Evolutionary conservation across 2,113 vertebrate species (phyloP).

Genomic region (Acanthochromis polyacanthus): DNA sequence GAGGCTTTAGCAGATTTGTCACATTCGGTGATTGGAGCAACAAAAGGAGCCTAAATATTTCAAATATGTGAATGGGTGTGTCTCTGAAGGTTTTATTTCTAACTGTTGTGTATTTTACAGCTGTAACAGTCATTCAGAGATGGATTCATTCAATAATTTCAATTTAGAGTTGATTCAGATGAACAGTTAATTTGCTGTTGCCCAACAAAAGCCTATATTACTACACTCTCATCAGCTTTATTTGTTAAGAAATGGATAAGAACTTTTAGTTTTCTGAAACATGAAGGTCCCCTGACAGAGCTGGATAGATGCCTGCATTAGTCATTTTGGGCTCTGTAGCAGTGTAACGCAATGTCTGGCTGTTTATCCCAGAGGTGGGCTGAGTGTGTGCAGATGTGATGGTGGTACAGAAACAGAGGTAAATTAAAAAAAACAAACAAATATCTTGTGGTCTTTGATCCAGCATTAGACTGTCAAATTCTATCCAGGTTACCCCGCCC

Average conservation of each 20-base stretch:
- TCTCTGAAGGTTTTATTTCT: slow-evolving; percentile 13
- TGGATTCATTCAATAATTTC: no score
- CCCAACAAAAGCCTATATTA: not conserved
- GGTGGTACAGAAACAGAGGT: not conserved
- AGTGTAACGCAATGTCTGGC: slow-evolving; percentile 1
- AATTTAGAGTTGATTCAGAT: not conserved
- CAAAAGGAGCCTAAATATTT: not conserved
- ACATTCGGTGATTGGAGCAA: slow-evolving; percentile 8
- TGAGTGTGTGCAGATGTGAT: not conserved
- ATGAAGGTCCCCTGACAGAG: not conserved
- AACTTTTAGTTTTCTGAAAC: not conserved
- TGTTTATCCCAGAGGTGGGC: not conserved
- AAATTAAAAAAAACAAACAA: not conserved
- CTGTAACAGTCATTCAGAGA: not conserved
- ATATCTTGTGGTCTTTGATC: not conserved
- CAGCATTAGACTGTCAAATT: not conserved
- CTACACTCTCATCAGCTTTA: not conserved
- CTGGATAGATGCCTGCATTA: slow-evolving; percentile 7
- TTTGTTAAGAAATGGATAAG: not conserved
- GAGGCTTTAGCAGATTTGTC: not conserved
- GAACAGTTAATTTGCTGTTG: not conserved
- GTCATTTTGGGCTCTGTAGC: slow-evolving; percentile 11
- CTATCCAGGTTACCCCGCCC: not conserved
- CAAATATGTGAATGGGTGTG: slow-evolving; percentile 26
- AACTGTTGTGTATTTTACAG: not conserved